A percentile compares a stretch with the other conserved stretches of the same genome.
These are phyloP conservation scores for Drosophila burlai DNA, from an alignment of 1,140 invertebrate species.

Conservation along the genomic window DNA sequence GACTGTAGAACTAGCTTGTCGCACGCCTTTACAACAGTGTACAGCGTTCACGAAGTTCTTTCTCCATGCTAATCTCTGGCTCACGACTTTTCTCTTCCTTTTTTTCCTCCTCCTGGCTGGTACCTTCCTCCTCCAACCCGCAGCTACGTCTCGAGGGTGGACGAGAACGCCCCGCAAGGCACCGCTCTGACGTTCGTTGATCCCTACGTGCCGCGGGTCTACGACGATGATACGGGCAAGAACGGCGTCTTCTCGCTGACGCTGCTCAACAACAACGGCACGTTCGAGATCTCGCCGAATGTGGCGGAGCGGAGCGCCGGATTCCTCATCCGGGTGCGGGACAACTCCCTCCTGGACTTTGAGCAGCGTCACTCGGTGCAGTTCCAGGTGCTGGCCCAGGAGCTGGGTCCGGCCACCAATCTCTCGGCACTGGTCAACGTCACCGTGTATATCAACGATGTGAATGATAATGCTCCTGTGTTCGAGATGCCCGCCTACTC, in stretches of 20 bases:
- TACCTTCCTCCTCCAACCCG: conserved; percentile 39
- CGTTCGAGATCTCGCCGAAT: conserved; percentile 95
- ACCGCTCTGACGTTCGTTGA: conserved; percentile 90
- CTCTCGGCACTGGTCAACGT: conserved; percentile 90
- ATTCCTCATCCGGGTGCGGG: conserved; percentile 93
- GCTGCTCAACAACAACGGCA: conserved; percentile 92
- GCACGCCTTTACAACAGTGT: conserved; percentile 51
- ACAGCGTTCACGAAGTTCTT: conserved; percentile 68
- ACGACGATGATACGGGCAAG: conserved; percentile 91
- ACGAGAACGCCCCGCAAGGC: conserved; percentile 94
- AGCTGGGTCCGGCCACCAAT: conserved; percentile 91
- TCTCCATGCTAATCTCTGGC: conserved; percentile 70
- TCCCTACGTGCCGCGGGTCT: conserved; percentile 90
- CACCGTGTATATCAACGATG: conserved; percentile 92
- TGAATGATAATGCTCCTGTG: conserved; percentile 95
- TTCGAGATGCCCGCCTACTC: conserved; percentile 91
- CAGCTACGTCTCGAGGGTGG: conserved; percentile 90
- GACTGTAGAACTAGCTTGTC: conserved; percentile 45
- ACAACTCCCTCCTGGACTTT: conserved; percentile 93
- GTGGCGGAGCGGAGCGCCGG: conserved; percentile 92
- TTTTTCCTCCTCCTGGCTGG: conserved; percentile 1
- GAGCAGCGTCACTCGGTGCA: conserved; percentile 90
- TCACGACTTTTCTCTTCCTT: conserved; percentile 56
- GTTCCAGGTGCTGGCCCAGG: conserved; percentile 92
- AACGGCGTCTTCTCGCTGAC: conserved; percentile 93